A percentile compares a stretch with the other conserved stretches of the same genome.
These are phyloP conservation scores for Tethya wilhelma DNA, from an alignment of 37 sponge, comb jelly and placozoan species.

Conservation along the genomic window DNA sequence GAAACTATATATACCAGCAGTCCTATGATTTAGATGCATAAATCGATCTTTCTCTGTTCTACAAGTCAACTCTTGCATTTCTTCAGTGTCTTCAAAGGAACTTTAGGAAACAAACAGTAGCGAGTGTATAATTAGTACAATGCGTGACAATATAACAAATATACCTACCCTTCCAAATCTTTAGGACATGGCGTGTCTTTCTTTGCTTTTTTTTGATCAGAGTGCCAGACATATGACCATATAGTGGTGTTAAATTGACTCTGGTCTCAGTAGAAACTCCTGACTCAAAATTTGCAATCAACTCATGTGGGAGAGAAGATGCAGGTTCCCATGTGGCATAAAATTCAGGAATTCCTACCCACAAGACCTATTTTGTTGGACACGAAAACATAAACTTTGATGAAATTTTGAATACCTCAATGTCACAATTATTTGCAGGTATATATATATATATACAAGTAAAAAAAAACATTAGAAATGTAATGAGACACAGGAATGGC, in stretches of 20 bases:
- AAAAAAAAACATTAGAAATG: too few species aligned
- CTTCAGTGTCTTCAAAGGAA: neutral
- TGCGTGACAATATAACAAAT: neutral
- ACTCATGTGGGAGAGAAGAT: slow-evolving; percentile 1
- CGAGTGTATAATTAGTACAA: neutral
- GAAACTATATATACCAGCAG: slow-evolving; percentile 22
- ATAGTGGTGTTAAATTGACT: neutral
- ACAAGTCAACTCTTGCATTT: neutral
- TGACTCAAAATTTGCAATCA: slow-evolving; percentile 4
- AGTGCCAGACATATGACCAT: neutral
- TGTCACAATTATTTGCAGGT: too few species aligned
- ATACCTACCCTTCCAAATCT: neutral
- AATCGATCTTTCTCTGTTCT: slow-evolving; percentile 32
- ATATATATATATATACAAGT: too few species aligned
- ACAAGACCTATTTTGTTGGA: neutral
- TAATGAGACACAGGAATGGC: too few species aligned
- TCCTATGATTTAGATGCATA: slow-evolving; percentile 16
- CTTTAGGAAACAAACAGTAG: neutral
- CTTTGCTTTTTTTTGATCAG: neutral
- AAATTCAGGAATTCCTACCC: neutral
- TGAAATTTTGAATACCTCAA: too few species aligned
- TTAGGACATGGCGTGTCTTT: neutral
- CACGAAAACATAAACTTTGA: too few species aligned
- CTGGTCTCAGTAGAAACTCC: slow-evolving; percentile 2
- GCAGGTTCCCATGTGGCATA: slow-evolving; percentile 21